Conservation (phyloP, 2,888 invertebrate species). For the Selenia dentaria region DNA sequence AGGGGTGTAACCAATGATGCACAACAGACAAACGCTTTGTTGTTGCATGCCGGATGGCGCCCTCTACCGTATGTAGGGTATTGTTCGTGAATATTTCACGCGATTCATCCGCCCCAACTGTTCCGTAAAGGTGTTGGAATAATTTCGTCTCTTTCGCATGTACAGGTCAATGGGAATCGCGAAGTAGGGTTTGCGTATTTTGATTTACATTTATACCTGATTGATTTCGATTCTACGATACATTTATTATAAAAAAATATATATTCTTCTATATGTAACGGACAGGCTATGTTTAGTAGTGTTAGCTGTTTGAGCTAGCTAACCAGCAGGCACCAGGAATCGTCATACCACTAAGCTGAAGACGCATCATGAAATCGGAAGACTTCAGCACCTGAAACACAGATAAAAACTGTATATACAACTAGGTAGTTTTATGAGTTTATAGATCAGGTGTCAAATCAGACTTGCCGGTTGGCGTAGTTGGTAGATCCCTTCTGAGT, state of each 20-base stretch:
- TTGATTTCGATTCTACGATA: neutral
- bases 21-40: slow-evolving; percentile 28
- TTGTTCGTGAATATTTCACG: slow-evolving; percentile 18
- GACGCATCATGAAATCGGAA: no score
- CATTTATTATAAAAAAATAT: neutral
- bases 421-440: no score
- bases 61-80: neutral
- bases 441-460: no score
- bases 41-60: slow-evolving; percentile 10
- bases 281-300: no score
- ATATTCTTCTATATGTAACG: no score
- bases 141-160: slow-evolving; percentile 16
- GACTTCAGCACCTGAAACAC: no score
- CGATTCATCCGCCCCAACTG: neutral
- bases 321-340: no score
- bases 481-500: no score
- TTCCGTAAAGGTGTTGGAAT: slow-evolving; percentile 16
- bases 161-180: slow-evolving; percentile 17
- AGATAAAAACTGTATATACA: no score
- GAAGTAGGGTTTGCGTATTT: slow-evolving; percentile 10
- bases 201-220: slow-evolving; percentile 1
- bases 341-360: no score
- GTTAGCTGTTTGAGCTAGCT: no score
- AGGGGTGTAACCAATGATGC: slow-evolving; percentile 25
- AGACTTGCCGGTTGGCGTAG: no score